These are phyloP conservation scores for Hirtodrosophila cameraria DNA, from an alignment of 2,888 invertebrate species.

Conservation along the genomic window DNA sequence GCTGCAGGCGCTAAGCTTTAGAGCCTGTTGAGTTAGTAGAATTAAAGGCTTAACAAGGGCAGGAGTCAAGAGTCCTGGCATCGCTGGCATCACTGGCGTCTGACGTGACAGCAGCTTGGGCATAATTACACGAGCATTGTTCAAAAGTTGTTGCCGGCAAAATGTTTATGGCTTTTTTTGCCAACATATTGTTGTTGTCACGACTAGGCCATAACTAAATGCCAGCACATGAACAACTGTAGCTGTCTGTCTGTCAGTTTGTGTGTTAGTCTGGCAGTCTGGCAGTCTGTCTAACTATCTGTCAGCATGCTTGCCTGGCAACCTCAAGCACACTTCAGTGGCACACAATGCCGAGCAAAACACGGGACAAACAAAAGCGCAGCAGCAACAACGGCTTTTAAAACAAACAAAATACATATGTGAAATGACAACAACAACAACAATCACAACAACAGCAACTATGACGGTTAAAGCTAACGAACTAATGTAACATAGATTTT, in stretches of 20 bases:
- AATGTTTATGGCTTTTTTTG: constrained; percentile 60
- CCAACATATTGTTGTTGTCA: constrained; percentile 35
- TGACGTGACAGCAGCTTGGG: constrained; percentile 51
- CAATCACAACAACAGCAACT: constrained; percentile 16
- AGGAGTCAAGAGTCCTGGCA: constrained; percentile 43
- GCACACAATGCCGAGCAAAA: constrained; percentile 51
- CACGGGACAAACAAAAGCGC: constrained; percentile 67
- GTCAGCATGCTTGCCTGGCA: constrained; percentile 33
- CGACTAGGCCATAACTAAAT: constrained; percentile 49
- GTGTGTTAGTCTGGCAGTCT: constrained; percentile 11
- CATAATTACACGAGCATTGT: constrained; percentile 71
- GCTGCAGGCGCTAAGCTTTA: constrained; percentile 26
- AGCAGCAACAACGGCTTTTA: constrained; percentile 41
- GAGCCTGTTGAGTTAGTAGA: constrained; percentile 45
- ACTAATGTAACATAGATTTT: constrained; percentile 79
- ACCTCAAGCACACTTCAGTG: constrained; percentile 74
- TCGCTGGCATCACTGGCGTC: constrained; percentile 16
- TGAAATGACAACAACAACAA: constrained; percentile 24
- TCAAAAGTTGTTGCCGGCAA: constrained; percentile 39
- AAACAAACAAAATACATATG: constrained; percentile 42
- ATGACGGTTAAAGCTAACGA: constrained; percentile 64
- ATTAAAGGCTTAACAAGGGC: constrained; percentile 35
- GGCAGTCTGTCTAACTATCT: not conserved
- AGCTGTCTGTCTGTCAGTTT: constrained; percentile 17
- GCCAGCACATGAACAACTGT: constrained; percentile 36